Evolutionary conservation across 2,888 invertebrate species (phyloP), one percentile per base, ranked within the genome.

Genomic region (Camptogramma bilineatum): DNA sequence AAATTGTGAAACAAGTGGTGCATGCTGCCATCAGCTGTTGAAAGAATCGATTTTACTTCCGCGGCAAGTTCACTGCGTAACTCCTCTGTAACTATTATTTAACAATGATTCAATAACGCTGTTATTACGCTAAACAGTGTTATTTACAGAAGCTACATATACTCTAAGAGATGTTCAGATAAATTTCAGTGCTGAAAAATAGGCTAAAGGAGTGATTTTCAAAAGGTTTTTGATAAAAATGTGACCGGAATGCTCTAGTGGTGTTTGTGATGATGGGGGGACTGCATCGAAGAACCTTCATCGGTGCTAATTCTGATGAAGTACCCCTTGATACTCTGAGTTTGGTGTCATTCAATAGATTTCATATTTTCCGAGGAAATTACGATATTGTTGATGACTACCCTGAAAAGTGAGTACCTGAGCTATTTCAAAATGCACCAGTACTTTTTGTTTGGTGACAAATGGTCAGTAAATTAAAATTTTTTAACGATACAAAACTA

Each of bases 271-370:
- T 62, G 80, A 57, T 80, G 54, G 51, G 74, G 69, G 88, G 90
- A 16, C 70, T 91, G 57, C 88, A 90, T 65, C 79, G 86, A 39
- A 81, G 92, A 58, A 76, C 79, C 71, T 93, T 93, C 70, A 88
- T 92, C 55, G 87, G 88, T 71, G 79, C 79, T 42, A 83, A 85
- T 63, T 68, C 72, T 1, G 88, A 88, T 51, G 90, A 90, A 42
- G 78, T 83, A 10, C 84, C 88, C 0, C 81, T 87, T 79, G 91
- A 92, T 62, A 87, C 86, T 0, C 83, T 91, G 60, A 81, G 90
- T 58, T 74, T 93, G 59, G 88, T 91, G 21, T 86, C 92, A 52
- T 84, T 91, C 52, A 88, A 87, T 76, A 86, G 88, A 74, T 85
- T 91, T 66, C 80, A 85, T 24, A 82, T 90, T 71, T 87, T 91